A percentile compares a stretch with the other conserved stretches of the same genome.
Evolutionary conservation across 2,888 invertebrate species (phyloP).

Genomic region (Drosophila helvetica): DNA sequence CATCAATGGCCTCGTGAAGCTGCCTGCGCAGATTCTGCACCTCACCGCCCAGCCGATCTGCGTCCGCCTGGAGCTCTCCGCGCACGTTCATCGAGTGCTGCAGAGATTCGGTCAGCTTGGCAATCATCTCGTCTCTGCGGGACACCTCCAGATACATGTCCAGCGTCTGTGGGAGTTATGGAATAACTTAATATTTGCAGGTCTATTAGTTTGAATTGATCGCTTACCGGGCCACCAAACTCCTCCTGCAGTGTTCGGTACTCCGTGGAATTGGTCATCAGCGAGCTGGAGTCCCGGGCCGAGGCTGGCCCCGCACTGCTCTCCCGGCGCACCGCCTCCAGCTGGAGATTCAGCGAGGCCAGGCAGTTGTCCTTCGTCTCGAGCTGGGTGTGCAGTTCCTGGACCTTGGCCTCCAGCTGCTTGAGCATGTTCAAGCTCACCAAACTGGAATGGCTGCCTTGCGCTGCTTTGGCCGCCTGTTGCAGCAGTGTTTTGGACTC

Average conservation of each 20-base stretch:
- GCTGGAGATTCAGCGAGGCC: constrained; percentile 79
- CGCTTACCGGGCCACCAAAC: constrained; percentile 87
- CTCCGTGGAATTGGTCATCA: constrained; percentile 86
- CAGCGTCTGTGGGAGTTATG: constrained; percentile 86
- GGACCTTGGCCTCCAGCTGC: constrained; percentile 81
- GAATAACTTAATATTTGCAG: no score
- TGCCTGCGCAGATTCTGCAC: constrained; percentile 85
- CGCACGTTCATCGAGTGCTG: constrained; percentile 87
- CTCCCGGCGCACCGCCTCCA: constrained; percentile 75
- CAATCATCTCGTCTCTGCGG: constrained; percentile 89
- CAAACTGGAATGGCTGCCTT: constrained; percentile 59
- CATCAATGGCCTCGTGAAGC: constrained; percentile 84
- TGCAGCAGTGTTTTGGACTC: constrained; percentile 64
- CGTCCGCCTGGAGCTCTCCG: constrained; percentile 87
- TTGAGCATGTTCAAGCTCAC: constrained; percentile 80
- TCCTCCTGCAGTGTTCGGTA: constrained; percentile 90
- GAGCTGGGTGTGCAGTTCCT: constrained; percentile 79
- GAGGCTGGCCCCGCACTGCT: constrained; percentile 76
- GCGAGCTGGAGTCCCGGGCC: constrained; percentile 81
- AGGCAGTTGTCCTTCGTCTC: constrained; percentile 82
- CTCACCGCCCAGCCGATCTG: constrained; percentile 87
- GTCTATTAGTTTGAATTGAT: background rate
- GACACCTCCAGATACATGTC: constrained; percentile 89
- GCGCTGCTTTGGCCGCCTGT: constrained; percentile 30
- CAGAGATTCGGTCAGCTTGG: constrained; percentile 89